Percentiles rank a stretch among this genome's conserved stretches.
Evolutionary conservation across 2,113 vertebrate genomes (phyloP).

Genomic region (Eidolon helvum): DNA sequence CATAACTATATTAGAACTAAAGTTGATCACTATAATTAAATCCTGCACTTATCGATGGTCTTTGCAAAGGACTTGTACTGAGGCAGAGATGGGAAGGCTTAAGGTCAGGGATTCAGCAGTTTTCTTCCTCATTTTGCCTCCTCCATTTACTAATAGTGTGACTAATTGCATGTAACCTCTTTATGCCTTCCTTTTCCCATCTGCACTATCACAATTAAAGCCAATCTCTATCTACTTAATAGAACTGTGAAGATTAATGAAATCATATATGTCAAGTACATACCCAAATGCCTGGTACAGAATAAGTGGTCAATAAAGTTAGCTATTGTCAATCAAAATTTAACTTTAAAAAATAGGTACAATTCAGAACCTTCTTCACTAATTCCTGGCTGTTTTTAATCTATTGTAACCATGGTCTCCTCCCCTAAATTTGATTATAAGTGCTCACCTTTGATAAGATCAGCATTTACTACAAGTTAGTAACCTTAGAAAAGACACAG

Average conservation of each 20-base stretch:
- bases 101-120: background rate
- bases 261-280: background rate
- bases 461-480: background rate
- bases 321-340: background rate
- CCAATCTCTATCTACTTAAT: background rate
- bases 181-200: background rate
- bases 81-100: background rate
- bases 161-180: background rate
- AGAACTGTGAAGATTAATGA: background rate
- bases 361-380: background rate
- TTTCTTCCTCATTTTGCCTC: background rate
- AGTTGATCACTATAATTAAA: background rate
- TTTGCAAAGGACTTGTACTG: fast-evolving
- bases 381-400: background rate
- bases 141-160: background rate
- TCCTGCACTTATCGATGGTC: background rate
- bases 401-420: background rate
- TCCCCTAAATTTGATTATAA: background rate
- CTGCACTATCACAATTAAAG: background rate
- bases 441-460: background rate
- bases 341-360: background rate
- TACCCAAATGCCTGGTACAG: background rate
- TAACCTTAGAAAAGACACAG: background rate
- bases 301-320: background rate
- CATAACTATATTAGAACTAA: background rate